These are phyloP conservation scores for Myopa testacea DNA, from an alignment of 2,888 invertebrate species.

Conservation along the genomic window DNA sequence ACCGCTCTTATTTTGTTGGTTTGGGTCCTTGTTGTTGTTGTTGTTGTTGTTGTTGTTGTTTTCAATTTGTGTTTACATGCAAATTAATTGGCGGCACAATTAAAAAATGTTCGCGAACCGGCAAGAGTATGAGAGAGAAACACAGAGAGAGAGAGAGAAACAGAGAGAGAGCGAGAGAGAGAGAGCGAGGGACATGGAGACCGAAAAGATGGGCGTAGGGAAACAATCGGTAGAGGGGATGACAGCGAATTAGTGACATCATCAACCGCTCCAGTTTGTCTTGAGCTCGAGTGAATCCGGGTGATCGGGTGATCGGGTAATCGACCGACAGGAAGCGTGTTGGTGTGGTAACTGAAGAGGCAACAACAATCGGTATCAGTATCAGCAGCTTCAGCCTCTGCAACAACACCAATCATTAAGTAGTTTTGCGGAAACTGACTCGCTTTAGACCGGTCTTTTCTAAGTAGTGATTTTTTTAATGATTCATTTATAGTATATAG, in stretches of 20 bases:
- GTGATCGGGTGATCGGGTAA: neutral
- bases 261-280: neutral
- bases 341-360: no score
- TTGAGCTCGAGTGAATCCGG: neutral
- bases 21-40: neutral
- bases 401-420: no score
- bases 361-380: no score
- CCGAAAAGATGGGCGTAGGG: neutral
- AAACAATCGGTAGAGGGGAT: no score
- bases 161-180: neutral
- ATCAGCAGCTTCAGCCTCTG: no score
- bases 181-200: neutral
- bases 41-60: constrained; percentile 43
- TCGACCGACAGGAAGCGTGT: no score
- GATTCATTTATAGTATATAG: no score
- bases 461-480: no score
- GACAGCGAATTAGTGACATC: neutral
- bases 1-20: neutral
- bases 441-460: no score
- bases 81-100: constrained; percentile 52
- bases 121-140: neutral
- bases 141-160: neutral
- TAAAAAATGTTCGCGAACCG: constrained; percentile 43
- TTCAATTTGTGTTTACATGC: constrained; percentile 56
- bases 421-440: no score